Conservation (phyloP, 2,888 invertebrate species). For the Oxystoma pomonae region DNA sequence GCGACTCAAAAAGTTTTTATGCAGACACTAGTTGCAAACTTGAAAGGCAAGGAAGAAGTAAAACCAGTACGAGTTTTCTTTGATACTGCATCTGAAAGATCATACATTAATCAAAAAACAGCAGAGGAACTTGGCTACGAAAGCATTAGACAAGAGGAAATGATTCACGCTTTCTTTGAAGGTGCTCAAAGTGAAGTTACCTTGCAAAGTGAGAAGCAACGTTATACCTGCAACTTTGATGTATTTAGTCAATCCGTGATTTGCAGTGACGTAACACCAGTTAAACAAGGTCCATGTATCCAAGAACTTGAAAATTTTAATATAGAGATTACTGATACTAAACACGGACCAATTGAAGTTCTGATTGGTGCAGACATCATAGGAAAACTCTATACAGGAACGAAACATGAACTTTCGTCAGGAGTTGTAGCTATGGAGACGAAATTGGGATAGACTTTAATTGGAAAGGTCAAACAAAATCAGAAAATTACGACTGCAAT, state of each 20-base stretch:
- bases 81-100: neutral
- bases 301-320: neutral
- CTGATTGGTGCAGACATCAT: neutral
- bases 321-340: neutral
- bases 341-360: neutral
- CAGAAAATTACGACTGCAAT: neutral
- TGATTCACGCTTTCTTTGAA: constrained; percentile 5
- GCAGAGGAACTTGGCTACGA: neutral
- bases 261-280: neutral
- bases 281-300: neutral
- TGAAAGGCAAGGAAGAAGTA: neutral
- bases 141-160: neutral
- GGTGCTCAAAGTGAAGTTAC: neutral
- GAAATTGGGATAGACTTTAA: neutral
- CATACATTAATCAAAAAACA: neutral
- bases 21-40: neutral
- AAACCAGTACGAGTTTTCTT: neutral
- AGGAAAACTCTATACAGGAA: neutral
- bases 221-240: neutral
- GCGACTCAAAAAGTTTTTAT: neutral
- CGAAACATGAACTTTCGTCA: neutral
- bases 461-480: neutral
- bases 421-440: neutral
- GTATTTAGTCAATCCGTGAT: neutral
- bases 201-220: neutral